Base-by-base conservation (phyloP, 2,888 invertebrate species). In the Andrena camellia region DNA sequence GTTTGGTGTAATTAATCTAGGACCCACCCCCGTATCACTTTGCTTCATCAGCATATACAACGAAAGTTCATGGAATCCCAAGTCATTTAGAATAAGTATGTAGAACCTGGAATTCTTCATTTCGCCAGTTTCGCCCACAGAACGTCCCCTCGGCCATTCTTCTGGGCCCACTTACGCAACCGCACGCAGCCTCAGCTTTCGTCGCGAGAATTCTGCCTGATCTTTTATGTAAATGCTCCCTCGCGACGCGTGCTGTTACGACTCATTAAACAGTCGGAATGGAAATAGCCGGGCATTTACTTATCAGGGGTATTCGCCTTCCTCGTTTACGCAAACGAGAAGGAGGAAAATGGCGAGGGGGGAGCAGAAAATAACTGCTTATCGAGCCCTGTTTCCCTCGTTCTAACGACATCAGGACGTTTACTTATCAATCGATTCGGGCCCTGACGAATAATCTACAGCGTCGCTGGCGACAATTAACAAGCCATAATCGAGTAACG, bases 251-350 rank as follows among this genome's bases (percentile, higher is more conserved):
- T 83, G 73, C 69, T 78, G 82, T 88, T 82, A 86, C 88, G 86
- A 83, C 73, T 86, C 86, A 88, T 86, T 86, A 88, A 78, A 75
- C 88, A 83, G 70, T 66, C 63, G 77, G 83, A 83, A 77, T 79
- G 82, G 82, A 88, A 88, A 86, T 82, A 69, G 82, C 70, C 59
- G 57, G 69, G 77, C 79, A 78, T 88, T 86, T 86, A 86, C 77
- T 88, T 80, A 88, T 75, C 75, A 71, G 82, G 74, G 48, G 78
- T 74, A 71, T 69, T 78, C 70, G 48, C 77, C 72, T 72, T 54
- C 63, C 86, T 85, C 86, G 79, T 88, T 88, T 82, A 64, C 88
- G 77, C 74, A 42, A 20, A 26, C 2, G 59, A 42, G 23, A 6
- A 13, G 7, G 33, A 50, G 33, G 26, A 33, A 54, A 57, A 7